Evolutionary conservation across 2,888 invertebrate genomes (phyloP).

Genomic region (Chrysolina americana): DNA sequence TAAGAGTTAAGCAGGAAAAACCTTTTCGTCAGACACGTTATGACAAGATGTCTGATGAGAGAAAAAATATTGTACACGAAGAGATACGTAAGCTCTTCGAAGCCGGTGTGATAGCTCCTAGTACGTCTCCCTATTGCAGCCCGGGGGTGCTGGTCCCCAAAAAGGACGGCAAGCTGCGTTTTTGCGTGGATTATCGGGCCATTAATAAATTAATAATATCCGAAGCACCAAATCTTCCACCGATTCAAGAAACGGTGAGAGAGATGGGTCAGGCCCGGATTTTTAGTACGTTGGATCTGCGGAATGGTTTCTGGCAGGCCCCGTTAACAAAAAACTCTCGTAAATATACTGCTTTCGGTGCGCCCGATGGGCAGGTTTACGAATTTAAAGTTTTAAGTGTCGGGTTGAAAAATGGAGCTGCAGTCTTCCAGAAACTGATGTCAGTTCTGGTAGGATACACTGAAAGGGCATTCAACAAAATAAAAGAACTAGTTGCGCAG

Average conservation of each 20-base stretch:
- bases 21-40: neutral
- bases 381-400: neutral
- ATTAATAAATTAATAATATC: neutral
- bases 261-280: too few relatives aligned
- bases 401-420: neutral
- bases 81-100: neutral
- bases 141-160: neutral
- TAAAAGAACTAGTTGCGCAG: conserved; percentile 42
- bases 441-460: conserved; percentile 18
- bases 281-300: neutral
- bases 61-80: neutral
- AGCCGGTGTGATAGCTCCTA: neutral
- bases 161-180: neutral
- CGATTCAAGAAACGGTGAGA: too few relatives aligned
- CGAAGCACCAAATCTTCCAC: neutral
- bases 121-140: neutral
- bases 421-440: neutral
- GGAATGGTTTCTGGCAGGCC: too few relatives aligned
- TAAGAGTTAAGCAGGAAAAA: too few relatives aligned
- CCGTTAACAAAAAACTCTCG: too few relatives aligned
- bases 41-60: neutral
- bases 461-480: conserved; percentile 33
- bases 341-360: too few relatives aligned
- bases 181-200: neutral
- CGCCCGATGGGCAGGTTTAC: too few relatives aligned